phyloP scores from a whole-genome alignment of 2,888 invertebrate genomes.

The Thyatira batis region DNA sequence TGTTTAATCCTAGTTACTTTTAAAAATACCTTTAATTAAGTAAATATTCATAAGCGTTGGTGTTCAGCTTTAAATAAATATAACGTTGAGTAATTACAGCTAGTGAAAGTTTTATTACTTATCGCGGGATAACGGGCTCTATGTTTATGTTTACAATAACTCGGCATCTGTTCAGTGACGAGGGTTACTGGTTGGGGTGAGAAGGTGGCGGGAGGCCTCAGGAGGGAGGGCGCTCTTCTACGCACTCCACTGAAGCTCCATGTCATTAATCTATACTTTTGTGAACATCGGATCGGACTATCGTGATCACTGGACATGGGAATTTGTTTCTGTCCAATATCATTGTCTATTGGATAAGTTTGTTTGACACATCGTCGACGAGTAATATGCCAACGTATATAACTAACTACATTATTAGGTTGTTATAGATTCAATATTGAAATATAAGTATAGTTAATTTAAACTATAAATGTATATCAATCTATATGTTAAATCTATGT shows the following conservation, averaged over 20 bases:
- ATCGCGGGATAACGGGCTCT: slow-evolving; percentile 29
- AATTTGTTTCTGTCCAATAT: neutral
- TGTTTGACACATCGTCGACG: neutral
- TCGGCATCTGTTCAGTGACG: slow-evolving; percentile 52
- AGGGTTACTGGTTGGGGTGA: slow-evolving; percentile 20
- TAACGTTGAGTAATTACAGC: neutral
- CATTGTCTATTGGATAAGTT: neutral
- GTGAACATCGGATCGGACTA: slow-evolving; percentile 31
- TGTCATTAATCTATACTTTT: slow-evolving; percentile 48
- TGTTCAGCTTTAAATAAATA: neutral
- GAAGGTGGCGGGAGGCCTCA: slow-evolving; percentile 21
- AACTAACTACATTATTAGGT: neutral
- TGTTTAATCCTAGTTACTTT: too few relatives aligned
- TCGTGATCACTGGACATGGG: slow-evolving; percentile 19
- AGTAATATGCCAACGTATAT: neutral
- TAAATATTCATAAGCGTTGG: neutral
- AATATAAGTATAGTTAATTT: too few relatives aligned
- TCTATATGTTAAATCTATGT: neutral
- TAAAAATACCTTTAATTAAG: too few relatives aligned
- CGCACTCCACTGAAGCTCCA: slow-evolving; percentile 40
- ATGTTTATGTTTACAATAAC: slow-evolving; percentile 57
- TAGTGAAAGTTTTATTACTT: neutral
- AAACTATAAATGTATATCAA: neutral
- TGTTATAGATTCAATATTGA: too few relatives aligned
- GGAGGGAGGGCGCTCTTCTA: slow-evolving; percentile 29